Evolutionary conservation across 2,797 vertebrate genomes (phyloP).

Genomic region (Ibycter americanus): DNA sequence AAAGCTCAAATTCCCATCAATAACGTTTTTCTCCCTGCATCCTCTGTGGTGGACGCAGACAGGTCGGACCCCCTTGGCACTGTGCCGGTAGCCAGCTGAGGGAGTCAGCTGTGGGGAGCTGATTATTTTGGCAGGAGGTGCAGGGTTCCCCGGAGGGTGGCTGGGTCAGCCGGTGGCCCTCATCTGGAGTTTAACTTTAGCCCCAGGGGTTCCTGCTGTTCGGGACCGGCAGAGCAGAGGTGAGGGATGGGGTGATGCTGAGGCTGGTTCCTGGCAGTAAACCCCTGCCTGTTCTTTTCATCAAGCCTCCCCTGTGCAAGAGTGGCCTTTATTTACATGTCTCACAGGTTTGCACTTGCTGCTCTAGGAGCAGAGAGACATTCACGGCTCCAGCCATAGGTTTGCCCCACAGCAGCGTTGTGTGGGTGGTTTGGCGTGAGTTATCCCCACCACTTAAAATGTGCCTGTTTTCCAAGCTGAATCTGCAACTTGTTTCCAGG

Average conservation of each 20-base stretch:
- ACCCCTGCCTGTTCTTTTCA: background rate
- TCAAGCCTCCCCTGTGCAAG: background rate
- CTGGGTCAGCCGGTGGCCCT: background rate
- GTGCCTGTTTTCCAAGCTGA: background rate
- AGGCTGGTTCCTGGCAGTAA: background rate
- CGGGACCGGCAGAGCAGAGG: background rate
- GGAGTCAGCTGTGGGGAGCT: background rate
- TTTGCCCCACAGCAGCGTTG: accelerated
- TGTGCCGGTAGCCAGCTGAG: background rate
- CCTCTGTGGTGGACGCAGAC: background rate
- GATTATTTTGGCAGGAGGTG: background rate
- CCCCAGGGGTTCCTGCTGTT: background rate
- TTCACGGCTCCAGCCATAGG: background rate
- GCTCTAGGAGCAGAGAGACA: accelerated
- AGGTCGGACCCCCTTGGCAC: accelerated
- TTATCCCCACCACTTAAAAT: background rate
- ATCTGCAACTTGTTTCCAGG: background rate
- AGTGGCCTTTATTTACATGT: background rate
- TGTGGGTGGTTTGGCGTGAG: background rate
- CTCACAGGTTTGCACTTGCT: background rate
- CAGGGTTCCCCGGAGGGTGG: background rate
- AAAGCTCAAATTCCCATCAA: background rate
- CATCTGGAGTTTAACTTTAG: background rate
- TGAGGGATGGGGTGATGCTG: background rate
- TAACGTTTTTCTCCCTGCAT: background rate